Percentiles rank a stretch among this genome's conserved stretches.
Conservation (phyloP, 2,113 vertebrate genomes). For the Serilophus lunatus region DNA sequence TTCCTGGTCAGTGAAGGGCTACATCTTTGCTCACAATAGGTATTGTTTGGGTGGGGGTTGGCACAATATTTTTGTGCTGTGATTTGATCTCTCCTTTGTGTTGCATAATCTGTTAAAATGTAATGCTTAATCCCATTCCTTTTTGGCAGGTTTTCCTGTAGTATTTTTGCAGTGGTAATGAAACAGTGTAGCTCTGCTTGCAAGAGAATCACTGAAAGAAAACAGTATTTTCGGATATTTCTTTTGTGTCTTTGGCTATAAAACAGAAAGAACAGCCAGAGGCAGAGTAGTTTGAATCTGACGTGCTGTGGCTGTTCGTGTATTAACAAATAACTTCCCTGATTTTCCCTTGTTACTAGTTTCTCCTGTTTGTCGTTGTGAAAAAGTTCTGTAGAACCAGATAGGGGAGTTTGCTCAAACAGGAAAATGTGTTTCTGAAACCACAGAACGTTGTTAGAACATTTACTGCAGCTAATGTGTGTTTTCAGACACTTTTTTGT, state of each 20-base stretch:
- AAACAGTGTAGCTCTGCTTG: neutral
- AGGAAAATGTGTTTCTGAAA: neutral
- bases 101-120: neutral
- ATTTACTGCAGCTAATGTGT: neutral
- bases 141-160: neutral
- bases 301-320: rapidly evolving
- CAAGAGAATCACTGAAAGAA: neutral
- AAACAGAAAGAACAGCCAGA: neutral
- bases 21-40: neutral
- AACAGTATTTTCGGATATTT: neutral
- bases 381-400: neutral
- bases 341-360: neutral
- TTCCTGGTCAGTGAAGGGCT: neutral
- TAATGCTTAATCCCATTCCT: neutral
- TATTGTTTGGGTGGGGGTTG: neutral
- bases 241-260: neutral
- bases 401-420: neutral
- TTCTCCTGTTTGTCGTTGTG: neutral
- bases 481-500: neutral
- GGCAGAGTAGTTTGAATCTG: neutral
- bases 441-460: neutral
- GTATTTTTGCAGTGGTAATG: neutral
- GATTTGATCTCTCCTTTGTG: neutral
- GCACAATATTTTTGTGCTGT: neutral
- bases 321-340: neutral